Evolutionary conservation across 2,888 invertebrate species (phyloP), one percentile per base, ranked within the genome.

Genomic region (Nasonia oneida): DNA sequence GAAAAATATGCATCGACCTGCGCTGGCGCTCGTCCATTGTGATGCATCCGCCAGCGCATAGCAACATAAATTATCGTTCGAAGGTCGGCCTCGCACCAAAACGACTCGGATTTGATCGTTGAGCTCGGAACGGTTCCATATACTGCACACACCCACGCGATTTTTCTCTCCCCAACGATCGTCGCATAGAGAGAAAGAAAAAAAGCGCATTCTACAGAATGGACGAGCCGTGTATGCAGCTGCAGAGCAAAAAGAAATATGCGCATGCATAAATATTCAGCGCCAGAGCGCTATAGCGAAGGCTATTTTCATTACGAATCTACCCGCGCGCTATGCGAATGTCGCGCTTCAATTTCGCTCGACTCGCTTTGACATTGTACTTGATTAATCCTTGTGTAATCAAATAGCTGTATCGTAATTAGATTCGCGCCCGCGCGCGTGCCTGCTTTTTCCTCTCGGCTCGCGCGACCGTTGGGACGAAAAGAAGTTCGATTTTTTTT

Each of bases 301-400:
- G 80, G 71, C 53, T 80, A 80, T 83, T 86, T 86, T 86, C 75
- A 80, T 83, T 80, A 80, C 23, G 47, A 70, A 79, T 53, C 75
- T 53, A 74, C 8, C 50, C 33, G 76, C n/a, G 12, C 53, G 42
- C 42, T 47, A 47, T 70, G 33, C n/a, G 74, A 50, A 70, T 81
- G 61, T 33, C 76, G 74, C 76, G 74, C 76, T 50, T 57, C 64
- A 85, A 73, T 77, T 76, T 47, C 29, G 2, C 57, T 37, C 14
- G 33, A 33, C 61, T 47, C 37, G 3, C 18, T 18, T 42, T 76
- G 81, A 81, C 81, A 84, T 81, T 84, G 77, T 33, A 80, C 70
- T 81, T 61, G 71, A 85, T 85, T 67, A 73, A 85, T 85, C 50
- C 70, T 50, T 47, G 15, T 18, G 14, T 76, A 81, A 81, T 77